Conservation (phyloP, 2,113 vertebrate species). For the Argyrosomus japonicus region DNA sequence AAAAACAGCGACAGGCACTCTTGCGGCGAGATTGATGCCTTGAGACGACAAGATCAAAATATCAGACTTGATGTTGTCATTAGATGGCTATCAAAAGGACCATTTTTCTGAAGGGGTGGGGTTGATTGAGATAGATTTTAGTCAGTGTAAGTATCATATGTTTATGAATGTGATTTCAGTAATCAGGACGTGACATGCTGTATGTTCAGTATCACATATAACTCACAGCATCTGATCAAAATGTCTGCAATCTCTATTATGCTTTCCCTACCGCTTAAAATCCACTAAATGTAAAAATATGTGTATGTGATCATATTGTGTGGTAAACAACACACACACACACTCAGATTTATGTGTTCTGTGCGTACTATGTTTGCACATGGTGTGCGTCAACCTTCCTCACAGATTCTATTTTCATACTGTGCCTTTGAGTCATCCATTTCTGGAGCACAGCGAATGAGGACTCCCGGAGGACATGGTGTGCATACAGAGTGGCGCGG, state of each 20-base stretch:
- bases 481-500: conserved; percentile 66
- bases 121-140: conserved; percentile 52
- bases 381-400: conserved; percentile 69
- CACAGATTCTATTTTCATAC: conserved; percentile 81
- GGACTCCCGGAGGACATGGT: conserved; percentile 79
- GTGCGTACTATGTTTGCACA: conserved; percentile 64
- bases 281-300: conserved; percentile 33
- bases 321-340: conserved; percentile 45
- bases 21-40: conserved; percentile 70
- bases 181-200: conserved; percentile 2
- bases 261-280: conserved; percentile 32
- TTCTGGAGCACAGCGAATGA: conserved; percentile 81
- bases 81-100: conserved; percentile 49
- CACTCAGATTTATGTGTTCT: conserved; percentile 54
- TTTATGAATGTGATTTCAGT: conserved; percentile 47
- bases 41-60: conserved; percentile 72
- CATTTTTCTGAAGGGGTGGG: conserved; percentile 20
- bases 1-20: conserved; percentile 37
- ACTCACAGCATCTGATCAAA: conserved; percentile 30
- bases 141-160: conserved; percentile 25
- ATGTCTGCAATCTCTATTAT: conserved; percentile 28
- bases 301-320: conserved; percentile 42
- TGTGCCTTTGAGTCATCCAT: conserved; percentile 82
- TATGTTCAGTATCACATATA: conserved; percentile 14
- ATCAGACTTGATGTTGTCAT: conserved; percentile 68